Evolutionary conservation across 2,888 invertebrate genomes (phyloP).

Genomic region (Cancer borealis): DNA sequence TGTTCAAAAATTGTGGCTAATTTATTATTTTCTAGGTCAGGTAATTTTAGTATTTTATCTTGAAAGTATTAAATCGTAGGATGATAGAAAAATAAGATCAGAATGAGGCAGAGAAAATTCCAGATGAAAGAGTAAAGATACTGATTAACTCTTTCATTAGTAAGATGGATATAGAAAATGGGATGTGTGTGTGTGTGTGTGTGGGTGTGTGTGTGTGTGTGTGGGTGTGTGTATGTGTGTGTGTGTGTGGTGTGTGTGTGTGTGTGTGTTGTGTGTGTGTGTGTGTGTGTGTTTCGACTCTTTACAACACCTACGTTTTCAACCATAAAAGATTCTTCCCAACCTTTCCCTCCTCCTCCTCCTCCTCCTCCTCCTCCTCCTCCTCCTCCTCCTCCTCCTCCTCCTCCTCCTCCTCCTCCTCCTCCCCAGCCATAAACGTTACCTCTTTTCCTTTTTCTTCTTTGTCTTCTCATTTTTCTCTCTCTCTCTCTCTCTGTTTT

Average conservation of each 20-base stretch:
- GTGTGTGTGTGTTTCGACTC: neutral
- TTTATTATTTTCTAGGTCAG: too few relatives aligned
- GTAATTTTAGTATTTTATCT: too few relatives aligned
- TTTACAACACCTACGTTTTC: slow-evolving; percentile 20
- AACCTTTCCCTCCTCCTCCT: neutral
- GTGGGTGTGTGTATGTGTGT: neutral
- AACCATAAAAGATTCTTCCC: slow-evolving; percentile 18
- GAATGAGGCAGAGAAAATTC: too few relatives aligned
- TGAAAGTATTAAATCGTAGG: too few relatives aligned
- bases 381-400: slow-evolving; percentile 12
- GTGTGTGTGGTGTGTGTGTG: slow-evolving; percentile 10
- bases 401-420: too few relatives aligned
- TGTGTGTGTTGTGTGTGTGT: slow-evolving; percentile 27
- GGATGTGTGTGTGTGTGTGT: neutral
- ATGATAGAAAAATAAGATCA: too few relatives aligned
- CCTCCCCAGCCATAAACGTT: too few relatives aligned
- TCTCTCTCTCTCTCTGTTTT: neutral
- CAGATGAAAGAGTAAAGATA: too few relatives aligned
- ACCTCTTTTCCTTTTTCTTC: neutral
- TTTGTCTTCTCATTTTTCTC: neutral
- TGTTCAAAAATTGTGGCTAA: too few relatives aligned
- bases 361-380: slow-evolving; percentile 17
- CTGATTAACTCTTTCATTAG: too few relatives aligned
- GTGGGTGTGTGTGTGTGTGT: slow-evolving; percentile 31
- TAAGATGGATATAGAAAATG: too few relatives aligned